Percentiles rank a stretch among this genome's conserved stretches.
phyloP scores from a whole-genome alignment of 2,888 invertebrate genomes.

The Copidosoma aretas region DNA sequence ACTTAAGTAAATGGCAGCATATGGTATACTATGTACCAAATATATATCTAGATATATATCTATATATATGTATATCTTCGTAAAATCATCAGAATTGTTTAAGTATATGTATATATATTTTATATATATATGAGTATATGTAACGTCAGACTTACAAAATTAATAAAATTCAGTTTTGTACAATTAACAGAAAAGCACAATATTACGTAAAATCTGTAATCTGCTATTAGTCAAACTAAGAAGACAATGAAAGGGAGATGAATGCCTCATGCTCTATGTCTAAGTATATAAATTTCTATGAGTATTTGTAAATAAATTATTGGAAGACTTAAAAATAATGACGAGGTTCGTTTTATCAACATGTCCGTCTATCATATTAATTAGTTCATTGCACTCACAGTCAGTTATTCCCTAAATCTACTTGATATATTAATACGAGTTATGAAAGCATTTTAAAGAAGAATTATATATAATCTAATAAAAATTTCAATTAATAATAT shows the following conservation, averaged over 20 bases:
- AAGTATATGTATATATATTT: too few relatives aligned
- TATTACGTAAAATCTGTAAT: neutral
- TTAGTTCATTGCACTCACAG: neutral
- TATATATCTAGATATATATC: too few relatives aligned
- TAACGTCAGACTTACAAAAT: neutral
- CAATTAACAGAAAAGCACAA: neutral
- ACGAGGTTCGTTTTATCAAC: neutral
- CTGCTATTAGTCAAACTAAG: neutral
- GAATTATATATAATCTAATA: too few relatives aligned
- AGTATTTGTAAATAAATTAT: neutral
- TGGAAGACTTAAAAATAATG: neutral
- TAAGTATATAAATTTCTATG: neutral
- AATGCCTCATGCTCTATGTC: neutral
- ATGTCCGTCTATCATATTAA: neutral
- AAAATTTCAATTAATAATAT: too few relatives aligned
- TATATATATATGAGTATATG: neutral
- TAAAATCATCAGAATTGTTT: neutral
- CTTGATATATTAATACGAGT: neutral
- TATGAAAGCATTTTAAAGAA: neutral
- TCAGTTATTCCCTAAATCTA: neutral
- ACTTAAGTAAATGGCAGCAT: neutral
- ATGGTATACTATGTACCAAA: too few relatives aligned
- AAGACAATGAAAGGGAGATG: neutral
- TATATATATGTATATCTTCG: too few relatives aligned
- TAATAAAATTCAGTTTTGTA: neutral